Conservation (phyloP, 2,888 invertebrate genomes). For the Diloba caeruleocephala region DNA sequence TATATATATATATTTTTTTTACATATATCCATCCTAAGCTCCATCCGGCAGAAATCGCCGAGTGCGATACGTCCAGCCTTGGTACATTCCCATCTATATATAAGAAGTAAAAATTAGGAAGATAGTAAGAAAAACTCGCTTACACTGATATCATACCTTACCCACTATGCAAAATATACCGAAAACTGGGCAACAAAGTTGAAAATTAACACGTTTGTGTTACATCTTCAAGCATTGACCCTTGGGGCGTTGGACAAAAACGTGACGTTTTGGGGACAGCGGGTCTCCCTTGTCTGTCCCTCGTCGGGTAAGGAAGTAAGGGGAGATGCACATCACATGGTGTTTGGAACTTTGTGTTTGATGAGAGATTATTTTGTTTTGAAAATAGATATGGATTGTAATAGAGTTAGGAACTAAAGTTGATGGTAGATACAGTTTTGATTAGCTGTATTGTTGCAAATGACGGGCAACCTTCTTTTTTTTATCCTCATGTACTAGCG, state of each 20-base stretch:
- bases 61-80: no score
- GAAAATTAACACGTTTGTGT: slow-evolving; percentile 50
- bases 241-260: slow-evolving; percentile 42
- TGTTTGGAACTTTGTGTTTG: slow-evolving; percentile 20
- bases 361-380: slow-evolving; percentile 25
- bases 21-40: no score
- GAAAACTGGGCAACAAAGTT: slow-evolving; percentile 43
- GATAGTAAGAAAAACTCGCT: no score
- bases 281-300: slow-evolving; percentile 24
- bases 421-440: no score
- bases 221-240: slow-evolving; percentile 43
- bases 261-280: slow-evolving; percentile 44
- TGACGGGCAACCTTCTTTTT: no score
- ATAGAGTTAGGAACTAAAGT: no score
- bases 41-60: no score
- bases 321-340: slow-evolving; percentile 15
- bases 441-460: no score
- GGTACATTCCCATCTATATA: no score
- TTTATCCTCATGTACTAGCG: no score
- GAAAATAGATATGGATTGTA: background rate
- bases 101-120: no score
- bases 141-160: slow-evolving; percentile 2
- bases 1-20: no score
- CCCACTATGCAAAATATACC: slow-evolving; percentile 29
- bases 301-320: slow-evolving; percentile 43